Percentiles rank a stretch among this genome's conserved stretches.
These are phyloP conservation scores for Nephrotoma guestfalica DNA, from an alignment of 2,888 invertebrate species.

Conservation along the genomic window DNA sequence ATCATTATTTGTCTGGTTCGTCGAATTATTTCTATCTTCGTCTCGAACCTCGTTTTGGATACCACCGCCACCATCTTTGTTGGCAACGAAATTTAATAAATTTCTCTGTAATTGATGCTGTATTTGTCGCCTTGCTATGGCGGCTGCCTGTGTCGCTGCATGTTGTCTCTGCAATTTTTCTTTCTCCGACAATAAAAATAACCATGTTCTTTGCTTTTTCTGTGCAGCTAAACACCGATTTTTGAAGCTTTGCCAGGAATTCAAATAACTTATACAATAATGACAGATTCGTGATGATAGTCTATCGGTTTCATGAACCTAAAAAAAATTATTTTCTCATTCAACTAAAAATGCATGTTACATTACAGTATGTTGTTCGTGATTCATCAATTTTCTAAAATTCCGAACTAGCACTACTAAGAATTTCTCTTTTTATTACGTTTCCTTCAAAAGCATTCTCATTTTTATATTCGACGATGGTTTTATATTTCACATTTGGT, in stretches of 20 bases:
- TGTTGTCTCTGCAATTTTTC: constrained; percentile 8
- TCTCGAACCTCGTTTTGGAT: not conserved
- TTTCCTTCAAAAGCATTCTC: not conserved
- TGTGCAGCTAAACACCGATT: constrained; percentile 31
- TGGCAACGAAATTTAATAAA: not conserved
- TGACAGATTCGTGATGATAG: constrained; percentile 31
- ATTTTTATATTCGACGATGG: not conserved
- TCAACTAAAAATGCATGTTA: not conserved
- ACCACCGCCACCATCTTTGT: not conserved
- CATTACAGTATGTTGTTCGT: not conserved
- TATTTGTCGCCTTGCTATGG: not conserved
- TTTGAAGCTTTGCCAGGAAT: constrained; percentile 34
- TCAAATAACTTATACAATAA: constrained; percentile 32
- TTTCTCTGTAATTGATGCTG: constrained; percentile 1
- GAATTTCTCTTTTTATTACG: not conserved
- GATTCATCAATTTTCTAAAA: constrained; percentile 1
- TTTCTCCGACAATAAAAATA: constrained; percentile 11
- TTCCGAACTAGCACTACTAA: not conserved
- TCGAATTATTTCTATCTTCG: not conserved
- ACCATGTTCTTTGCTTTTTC: constrained; percentile 28
- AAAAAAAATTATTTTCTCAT: constrained; percentile 10
- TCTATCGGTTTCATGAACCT: constrained; percentile 27
- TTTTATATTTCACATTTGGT: not conserved
- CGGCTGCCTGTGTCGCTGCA: constrained; percentile 6
- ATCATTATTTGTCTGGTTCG: not conserved